Evolutionary conservation across 2,113 vertebrate species (phyloP).

Genomic region (Pycnonotus jocosus): DNA sequence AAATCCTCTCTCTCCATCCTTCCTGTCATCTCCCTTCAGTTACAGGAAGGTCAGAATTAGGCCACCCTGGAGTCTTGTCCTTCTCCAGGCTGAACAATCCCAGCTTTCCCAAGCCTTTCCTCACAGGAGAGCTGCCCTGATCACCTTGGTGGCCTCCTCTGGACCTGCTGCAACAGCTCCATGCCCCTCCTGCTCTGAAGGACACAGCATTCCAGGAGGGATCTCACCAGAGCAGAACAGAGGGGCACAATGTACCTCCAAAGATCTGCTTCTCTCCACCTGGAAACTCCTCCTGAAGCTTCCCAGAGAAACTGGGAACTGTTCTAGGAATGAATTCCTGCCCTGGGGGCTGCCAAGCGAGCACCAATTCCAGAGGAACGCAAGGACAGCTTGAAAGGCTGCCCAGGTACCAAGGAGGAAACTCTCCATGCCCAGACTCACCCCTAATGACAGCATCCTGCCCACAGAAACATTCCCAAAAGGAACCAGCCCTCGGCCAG

Average conservation of each 20-base stretch:
- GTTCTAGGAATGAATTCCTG: not conserved
- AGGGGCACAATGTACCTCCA: not conserved
- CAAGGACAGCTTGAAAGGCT: not conserved
- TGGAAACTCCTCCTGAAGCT: not conserved
- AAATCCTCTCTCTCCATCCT: not conserved
- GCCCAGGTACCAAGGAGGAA: not conserved
- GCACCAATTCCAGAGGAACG: accelerated
- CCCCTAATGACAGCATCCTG: not conserved
- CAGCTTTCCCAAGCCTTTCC: not conserved
- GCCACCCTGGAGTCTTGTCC: not conserved
- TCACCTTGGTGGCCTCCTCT: not conserved
- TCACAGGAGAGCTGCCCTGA: not conserved
- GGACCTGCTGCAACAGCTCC: not conserved
- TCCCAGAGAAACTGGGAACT: not conserved
- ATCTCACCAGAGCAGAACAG: not conserved
- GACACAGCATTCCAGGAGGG: not conserved
- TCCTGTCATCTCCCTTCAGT: not conserved
- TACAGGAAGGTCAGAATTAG: not conserved
- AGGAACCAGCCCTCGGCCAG: not conserved
- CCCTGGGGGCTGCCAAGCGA: not conserved
- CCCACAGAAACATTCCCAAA: not conserved
- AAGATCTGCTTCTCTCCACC: not conserved
- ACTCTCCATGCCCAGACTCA: not conserved
- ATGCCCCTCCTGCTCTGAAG: not conserved
- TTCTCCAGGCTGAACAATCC: not conserved